Base-by-base conservation (phyloP, 2,888 invertebrate species). In the Agrotis ipsilon region DNA sequence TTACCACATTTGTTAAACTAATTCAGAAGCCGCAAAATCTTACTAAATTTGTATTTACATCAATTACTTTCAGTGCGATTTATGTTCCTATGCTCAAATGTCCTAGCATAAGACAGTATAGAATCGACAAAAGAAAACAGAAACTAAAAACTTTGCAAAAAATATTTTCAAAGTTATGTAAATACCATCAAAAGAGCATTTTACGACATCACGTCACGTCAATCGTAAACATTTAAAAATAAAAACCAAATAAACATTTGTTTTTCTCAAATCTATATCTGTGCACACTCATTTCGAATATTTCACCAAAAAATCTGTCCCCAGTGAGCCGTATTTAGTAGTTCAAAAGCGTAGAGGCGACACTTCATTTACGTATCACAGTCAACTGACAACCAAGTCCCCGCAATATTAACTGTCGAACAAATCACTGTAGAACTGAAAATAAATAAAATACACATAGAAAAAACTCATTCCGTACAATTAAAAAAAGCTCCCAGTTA, bases 401-500 rank as follows among this genome's bases (percentile, higher is more conserved):
- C 71, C 51, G 72, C 82, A 88, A 92, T 90, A 92, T 93, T 92
- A 90, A 93, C 90, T 89, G 89, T 86, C 90, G 90, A 91, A 94
- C 95, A 94, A 95, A 95, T 95, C 94, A 94, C 92, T 89, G 90
- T 87, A 83, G 64, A 71, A 88, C 92, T 93, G 85, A 91, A 95
- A 95, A 96, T 96, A 96, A 95, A 94, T 93, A 92, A 88, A 94
- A 91, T 90, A 88, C 89, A 77, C 80, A 90, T 88, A 91, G 92
- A 94, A 95, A 94, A 92, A 93, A 89, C 90, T 89, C 92, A 93
- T 93, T 92, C 91, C 89, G 90, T 89, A 87, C 94, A 94, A 95
- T 95, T 94, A 94, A 95, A 96, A 93, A 94, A 95, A 92, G 89
- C 83, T 75, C 86, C 83, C 83, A 86, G 92, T 94, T 95, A 94